phyloP scores from a whole-genome alignment of 2,888 invertebrate genomes.

The Asteroscopus sphinx region DNA sequence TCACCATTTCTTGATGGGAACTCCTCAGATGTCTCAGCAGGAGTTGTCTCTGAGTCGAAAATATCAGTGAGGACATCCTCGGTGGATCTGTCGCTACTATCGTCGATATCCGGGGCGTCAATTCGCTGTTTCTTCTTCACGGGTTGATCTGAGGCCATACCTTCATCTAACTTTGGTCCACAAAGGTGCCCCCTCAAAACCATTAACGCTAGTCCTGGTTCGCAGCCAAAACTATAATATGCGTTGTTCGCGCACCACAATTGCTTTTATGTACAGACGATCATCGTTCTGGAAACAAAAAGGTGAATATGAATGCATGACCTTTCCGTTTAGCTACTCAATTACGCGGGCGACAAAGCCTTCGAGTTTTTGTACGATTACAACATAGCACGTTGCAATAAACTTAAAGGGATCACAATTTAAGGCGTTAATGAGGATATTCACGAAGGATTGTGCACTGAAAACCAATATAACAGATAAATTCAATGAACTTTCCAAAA shows the following conservation, averaged over 20 bases:
- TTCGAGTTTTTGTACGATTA: slow-evolving; percentile 64
- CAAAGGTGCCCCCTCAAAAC: slow-evolving; percentile 91
- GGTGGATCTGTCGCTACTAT: slow-evolving; percentile 85
- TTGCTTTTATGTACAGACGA: slow-evolving; percentile 60
- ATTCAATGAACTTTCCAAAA: slow-evolving; percentile 88
- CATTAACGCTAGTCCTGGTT: slow-evolving; percentile 83
- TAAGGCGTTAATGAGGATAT: slow-evolving; percentile 38
- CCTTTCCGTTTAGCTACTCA: slow-evolving; percentile 88
- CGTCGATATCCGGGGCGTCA: slow-evolving; percentile 91
- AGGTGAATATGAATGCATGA: slow-evolving; percentile 85
- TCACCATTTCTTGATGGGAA: slow-evolving; percentile 82
- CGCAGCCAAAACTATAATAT: slow-evolving; percentile 53
- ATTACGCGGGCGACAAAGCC: slow-evolving; percentile 89
- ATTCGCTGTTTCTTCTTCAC: slow-evolving; percentile 95
- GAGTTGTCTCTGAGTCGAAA: slow-evolving; percentile 79
- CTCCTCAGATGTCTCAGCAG: slow-evolving; percentile 82
- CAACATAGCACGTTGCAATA: slow-evolving; percentile 31
- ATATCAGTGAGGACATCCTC: slow-evolving; percentile 85
- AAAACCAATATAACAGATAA: slow-evolving; percentile 57
- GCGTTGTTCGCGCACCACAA: slow-evolving; percentile 50
- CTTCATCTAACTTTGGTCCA: slow-evolving; percentile 88
- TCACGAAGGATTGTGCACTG: slow-evolving; percentile 49
- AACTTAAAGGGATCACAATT: slow-evolving; percentile 38
- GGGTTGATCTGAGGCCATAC: slow-evolving; percentile 95
- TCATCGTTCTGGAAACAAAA: slow-evolving; percentile 82